Evolutionary conservation across 2,113 vertebrate species (phyloP).

Genomic region (Ictalurus punctatus): DNA sequence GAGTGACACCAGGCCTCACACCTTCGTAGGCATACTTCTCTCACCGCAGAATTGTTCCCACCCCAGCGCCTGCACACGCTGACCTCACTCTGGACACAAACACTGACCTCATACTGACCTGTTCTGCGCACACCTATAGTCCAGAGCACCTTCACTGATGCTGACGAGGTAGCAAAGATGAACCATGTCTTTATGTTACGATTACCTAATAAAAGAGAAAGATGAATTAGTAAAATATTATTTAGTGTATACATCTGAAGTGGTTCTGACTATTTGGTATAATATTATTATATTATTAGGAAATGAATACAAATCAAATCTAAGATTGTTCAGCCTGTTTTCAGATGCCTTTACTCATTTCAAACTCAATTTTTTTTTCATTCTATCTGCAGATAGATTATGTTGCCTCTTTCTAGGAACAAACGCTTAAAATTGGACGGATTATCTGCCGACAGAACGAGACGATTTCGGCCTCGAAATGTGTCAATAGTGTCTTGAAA

Average conservation of each 20-base stretch:
- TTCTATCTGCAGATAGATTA: too few species aligned
- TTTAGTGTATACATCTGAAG: background rate
- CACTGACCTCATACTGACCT: slow-evolving; percentile 28
- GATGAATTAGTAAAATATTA: background rate
- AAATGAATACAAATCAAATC: too few species aligned
- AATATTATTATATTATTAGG: background rate
- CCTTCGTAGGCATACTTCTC: slow-evolving; percentile 47
- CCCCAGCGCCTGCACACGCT: background rate
- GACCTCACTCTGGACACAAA: background rate
- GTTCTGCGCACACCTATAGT: background rate
- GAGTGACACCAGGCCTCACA: slow-evolving; percentile 41
- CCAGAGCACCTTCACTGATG: background rate
- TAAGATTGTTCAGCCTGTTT: too few species aligned
- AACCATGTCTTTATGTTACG: background rate
- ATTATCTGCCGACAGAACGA: background rate
- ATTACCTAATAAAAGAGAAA: background rate
- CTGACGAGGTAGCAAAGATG: background rate
- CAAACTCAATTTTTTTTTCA: too few species aligned
- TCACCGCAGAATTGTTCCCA: slow-evolving; percentile 4
- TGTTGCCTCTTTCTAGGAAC: background rate
- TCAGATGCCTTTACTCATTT: too few species aligned
- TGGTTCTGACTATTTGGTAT: background rate
- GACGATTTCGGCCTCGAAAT: background rate
- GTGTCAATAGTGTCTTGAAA: background rate
- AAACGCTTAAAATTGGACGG: background rate